Evolutionary conservation across 1,140 invertebrate genomes (phyloP), one percentile per base, ranked within the genome.

Genomic region (Bombus polaris): DNA sequence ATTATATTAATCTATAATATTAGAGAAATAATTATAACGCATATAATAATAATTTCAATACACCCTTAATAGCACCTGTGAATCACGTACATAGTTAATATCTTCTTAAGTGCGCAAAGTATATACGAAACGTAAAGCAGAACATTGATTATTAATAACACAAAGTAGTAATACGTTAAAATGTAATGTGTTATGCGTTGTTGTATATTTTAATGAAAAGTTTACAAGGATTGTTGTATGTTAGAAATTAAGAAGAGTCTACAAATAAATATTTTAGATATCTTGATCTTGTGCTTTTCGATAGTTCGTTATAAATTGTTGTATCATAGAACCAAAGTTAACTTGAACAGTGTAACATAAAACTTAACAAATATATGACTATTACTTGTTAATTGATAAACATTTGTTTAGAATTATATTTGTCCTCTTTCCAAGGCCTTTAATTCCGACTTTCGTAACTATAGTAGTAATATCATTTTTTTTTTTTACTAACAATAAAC

Each of bases 311-410:
- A 25, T 74, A 32, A 82, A 76, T 71, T 76, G 35, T 57, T 76
- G 70, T 44, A 70, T 71, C 68, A 75, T 59, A 42, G 9, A 83
- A 76, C 32, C 39, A 39, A 75, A 83, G 42, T 70, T 76, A 25
- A 44, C 18, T 59, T 70, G 22, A 83, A 77, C 57, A 37, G 39
- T 87, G 85, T 87, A 87, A 75, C n/a, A 39, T 77, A 65, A 62
- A 72, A 62, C 70, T 25, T 76, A 44, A 59, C 77, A 85, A 87
- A 87, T 87, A 87, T 87, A 86, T 15, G 57, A 25, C 28, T 76
- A 81, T 88, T 90, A 44, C 81, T 88, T 90, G 73, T 86, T 89
- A 44, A 83, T 74, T 37, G 39, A 81, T 74, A 72, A 65, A 82
- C 18, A 25, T 72, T 80, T 47, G 32, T 81, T 70, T 81, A 81